Conservation (phyloP, 2,113 vertebrate species). For the Antidorcas marsupialis region DNA sequence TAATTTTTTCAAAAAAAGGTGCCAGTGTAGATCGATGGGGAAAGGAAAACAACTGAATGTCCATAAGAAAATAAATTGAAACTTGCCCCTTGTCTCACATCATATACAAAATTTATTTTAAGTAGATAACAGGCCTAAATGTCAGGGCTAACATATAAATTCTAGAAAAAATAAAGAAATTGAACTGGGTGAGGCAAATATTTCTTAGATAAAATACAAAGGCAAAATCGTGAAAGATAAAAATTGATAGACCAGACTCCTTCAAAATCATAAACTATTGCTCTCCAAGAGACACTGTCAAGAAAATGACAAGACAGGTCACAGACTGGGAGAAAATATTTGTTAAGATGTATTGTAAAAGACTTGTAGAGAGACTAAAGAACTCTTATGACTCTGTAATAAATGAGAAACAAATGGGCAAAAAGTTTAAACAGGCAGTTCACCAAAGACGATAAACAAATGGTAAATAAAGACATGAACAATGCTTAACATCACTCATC, state of each 20-base stretch:
- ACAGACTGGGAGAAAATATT: background rate
- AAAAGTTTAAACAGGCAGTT: constrained; percentile 9
- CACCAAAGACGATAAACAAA: background rate
- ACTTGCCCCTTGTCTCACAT: background rate
- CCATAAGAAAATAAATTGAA: background rate
- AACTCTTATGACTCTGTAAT: background rate
- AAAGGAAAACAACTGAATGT: background rate
- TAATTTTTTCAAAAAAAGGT: background rate
- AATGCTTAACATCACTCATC: background rate
- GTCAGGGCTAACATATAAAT: background rate
- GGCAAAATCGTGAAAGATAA: background rate
- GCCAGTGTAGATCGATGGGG: background rate
- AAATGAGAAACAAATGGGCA: constrained; percentile 25
- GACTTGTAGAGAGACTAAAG: background rate
- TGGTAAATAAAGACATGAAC: background rate
- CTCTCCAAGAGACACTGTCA: background rate
- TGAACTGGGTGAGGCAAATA: background rate
- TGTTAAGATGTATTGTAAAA: background rate
- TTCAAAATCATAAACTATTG: background rate
- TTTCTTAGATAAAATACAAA: background rate
- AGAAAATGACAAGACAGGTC: background rate
- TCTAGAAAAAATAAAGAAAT: background rate
- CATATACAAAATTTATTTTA: background rate
- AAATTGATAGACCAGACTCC: background rate
- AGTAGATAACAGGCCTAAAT: background rate